Percentiles rank a stretch among this genome's conserved stretches.
Conservation (phyloP, 1,140 invertebrate species). For the Drosophila azteca region DNA sequence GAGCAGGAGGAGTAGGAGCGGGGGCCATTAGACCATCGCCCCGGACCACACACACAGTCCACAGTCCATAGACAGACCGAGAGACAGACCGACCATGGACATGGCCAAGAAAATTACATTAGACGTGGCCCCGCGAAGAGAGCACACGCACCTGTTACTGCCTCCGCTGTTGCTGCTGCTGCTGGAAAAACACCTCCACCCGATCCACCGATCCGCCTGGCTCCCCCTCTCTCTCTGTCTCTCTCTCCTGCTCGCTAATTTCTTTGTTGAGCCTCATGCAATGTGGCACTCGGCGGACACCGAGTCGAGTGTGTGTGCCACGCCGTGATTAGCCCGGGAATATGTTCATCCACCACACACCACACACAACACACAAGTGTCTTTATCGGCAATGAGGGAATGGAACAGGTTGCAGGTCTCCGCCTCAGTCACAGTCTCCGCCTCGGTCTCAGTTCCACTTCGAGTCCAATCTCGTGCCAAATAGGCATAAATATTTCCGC, state of each 20-base stretch:
- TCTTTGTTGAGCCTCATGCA: conserved; percentile 78
- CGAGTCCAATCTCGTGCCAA: conserved; percentile 28
- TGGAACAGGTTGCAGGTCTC: conserved; percentile 26
- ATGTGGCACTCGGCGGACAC: conserved; percentile 70
- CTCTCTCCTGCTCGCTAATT: conserved; percentile 61
- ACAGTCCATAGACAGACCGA: too few relatives aligned
- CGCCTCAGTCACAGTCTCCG: background rate
- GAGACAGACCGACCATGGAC: background rate
- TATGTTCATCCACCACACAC: conserved; percentile 70
- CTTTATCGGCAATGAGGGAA: conserved; percentile 27
- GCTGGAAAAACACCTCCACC: conserved; percentile 45
- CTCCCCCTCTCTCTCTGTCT: conserved; percentile 16
- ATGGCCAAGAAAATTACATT: conserved; percentile 75
- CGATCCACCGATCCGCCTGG: conserved; percentile 28
- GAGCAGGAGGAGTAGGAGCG: conserved; percentile 3
- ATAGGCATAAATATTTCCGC: conserved; percentile 57
- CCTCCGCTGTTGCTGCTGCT: conserved; percentile 4
- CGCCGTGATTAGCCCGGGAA: conserved; percentile 76
- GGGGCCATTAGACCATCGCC: conserved; percentile 23
- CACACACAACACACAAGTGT: conserved; percentile 58
- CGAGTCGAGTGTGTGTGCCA: conserved; percentile 56
- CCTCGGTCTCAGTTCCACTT: conserved; percentile 6
- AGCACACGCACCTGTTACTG: conserved; percentile 1
- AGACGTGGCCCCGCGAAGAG: conserved; percentile 41
- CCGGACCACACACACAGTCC: conserved; percentile 63